phyloP scores from a whole-genome alignment of 1,140 invertebrate species.

The Prorops nasuta region DNA sequence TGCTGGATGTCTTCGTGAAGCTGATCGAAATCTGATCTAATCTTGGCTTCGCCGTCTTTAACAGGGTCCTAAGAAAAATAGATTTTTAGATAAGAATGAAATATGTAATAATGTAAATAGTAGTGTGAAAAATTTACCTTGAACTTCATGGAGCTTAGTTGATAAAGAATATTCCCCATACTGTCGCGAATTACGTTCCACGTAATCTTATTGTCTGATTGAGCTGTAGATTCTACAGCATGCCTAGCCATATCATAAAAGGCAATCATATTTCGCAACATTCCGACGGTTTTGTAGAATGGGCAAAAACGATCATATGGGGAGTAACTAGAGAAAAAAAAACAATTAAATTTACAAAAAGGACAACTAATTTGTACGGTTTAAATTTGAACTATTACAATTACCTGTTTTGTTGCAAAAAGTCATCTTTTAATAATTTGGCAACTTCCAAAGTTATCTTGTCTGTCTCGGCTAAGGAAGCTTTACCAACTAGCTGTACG shows the following conservation, averaged over 20 bases:
- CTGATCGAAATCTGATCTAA: conserved; percentile 95
- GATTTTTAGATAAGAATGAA: no score
- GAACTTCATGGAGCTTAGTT: conserved; percentile 99
- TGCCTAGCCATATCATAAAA: conserved; percentile 98
- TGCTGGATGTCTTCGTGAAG: conserved; percentile 93
- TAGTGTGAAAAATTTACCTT: conserved; percentile 81
- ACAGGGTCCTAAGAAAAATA: conserved; percentile 85
- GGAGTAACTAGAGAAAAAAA: conserved; percentile 73
- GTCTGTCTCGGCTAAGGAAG: conserved; percentile 96
- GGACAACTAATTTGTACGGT: no score
- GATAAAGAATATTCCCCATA: conserved; percentile 95
- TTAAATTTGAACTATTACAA: background rate
- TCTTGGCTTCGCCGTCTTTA: conserved; percentile 96
- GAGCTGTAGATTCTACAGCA: conserved; percentile 95
- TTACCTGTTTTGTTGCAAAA: conserved; percentile 95
- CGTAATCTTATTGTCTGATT: conserved; percentile 99
- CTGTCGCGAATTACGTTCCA: conserved; percentile 97
- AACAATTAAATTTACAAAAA: background rate
- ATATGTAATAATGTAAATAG: no score
- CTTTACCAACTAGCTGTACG: conserved; percentile 99
- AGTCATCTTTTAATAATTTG: conserved; percentile 98
- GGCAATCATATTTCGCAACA: conserved; percentile 97
- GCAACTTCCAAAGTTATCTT: conserved; percentile 99
- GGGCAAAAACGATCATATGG: conserved; percentile 98
- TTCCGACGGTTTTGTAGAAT: conserved; percentile 99